A percentile compares a stretch with the other conserved stretches of the same genome.
These are phyloP conservation scores for Nymphicus hollandicus DNA, from an alignment of 2,113 vertebrate genomes.

Conservation along the genomic window DNA sequence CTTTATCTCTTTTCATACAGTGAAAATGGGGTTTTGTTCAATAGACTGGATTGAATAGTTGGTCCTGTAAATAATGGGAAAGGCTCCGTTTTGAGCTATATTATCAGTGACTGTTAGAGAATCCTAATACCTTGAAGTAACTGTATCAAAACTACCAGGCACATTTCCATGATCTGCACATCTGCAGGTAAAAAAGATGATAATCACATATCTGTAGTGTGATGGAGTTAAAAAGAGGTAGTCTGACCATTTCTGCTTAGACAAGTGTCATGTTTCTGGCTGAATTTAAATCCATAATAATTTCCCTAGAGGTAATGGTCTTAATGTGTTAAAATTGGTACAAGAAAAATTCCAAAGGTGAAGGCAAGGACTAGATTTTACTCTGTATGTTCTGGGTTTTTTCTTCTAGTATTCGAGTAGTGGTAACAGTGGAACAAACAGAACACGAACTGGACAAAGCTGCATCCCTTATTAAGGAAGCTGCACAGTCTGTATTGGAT, in stretches of 20 bases:
- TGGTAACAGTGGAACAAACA: conserved; percentile 89
- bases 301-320: neutral
- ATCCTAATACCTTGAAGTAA: neutral
- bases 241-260: neutral
- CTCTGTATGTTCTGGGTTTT: neutral
- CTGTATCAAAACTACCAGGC: neutral
- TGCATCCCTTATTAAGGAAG: conserved; percentile 82
- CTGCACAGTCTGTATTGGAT: conserved; percentile 75
- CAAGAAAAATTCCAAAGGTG: neutral
- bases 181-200: neutral
- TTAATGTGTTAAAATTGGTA: neutral
- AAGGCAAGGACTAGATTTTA: neutral
- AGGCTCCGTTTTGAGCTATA: neutral
- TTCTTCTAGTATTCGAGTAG: conserved; percentile 86
- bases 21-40: neutral
- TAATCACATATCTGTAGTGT: neutral
- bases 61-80: neutral
- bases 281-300: neutral
- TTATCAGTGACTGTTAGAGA: neutral
- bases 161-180: neutral
- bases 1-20: neutral
- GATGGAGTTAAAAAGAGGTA: too few species aligned
- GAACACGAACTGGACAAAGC: conserved; percentile 86
- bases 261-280: neutral
- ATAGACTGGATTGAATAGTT: neutral